A percentile compares a stretch with the other conserved stretches of the same genome.
These are phyloP conservation scores for Pyrgus malvae DNA, from an alignment of 2,888 invertebrate species.

Conservation along the genomic window DNA sequence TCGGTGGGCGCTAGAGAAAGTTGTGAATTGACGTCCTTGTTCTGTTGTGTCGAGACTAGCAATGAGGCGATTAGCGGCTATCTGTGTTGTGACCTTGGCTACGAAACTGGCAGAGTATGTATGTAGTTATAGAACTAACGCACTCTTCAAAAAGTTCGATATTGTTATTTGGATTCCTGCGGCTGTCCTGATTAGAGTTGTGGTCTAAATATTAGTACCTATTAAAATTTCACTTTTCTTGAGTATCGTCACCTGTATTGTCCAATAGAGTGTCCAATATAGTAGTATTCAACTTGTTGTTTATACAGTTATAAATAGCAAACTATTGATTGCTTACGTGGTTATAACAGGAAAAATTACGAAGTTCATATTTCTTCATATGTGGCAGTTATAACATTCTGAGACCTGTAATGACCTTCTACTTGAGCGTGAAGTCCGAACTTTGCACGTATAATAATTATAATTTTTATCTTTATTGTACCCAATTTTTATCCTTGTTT, in stretches of 20 bases:
- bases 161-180: not conserved
- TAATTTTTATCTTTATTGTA: not conserved
- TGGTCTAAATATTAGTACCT: too few species aligned
- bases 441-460: not conserved
- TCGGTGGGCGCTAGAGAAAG: slow-evolving; percentile 65
- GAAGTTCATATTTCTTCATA: too few species aligned
- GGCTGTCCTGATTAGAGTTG: too few species aligned
- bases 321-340: too few species aligned
- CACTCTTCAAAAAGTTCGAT: not conserved
- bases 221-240: too few species aligned
- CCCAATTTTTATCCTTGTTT: too few species aligned
- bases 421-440: slow-evolving; percentile 9
- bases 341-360: too few species aligned
- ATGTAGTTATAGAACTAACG: not conserved
- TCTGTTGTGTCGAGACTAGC: slow-evolving; percentile 15
- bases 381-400: not conserved
- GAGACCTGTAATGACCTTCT: not conserved
- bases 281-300: too few species aligned
- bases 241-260: too few species aligned
- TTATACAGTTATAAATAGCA: too few species aligned
- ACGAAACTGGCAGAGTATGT: not conserved
- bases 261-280: too few species aligned
- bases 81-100: slow-evolving; percentile 19
- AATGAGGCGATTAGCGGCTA: slow-evolving; percentile 19
- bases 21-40: slow-evolving; percentile 60